These are phyloP conservation scores for Caprella mutica DNA, from an alignment of 2,888 invertebrate species.

Conservation along the genomic window DNA sequence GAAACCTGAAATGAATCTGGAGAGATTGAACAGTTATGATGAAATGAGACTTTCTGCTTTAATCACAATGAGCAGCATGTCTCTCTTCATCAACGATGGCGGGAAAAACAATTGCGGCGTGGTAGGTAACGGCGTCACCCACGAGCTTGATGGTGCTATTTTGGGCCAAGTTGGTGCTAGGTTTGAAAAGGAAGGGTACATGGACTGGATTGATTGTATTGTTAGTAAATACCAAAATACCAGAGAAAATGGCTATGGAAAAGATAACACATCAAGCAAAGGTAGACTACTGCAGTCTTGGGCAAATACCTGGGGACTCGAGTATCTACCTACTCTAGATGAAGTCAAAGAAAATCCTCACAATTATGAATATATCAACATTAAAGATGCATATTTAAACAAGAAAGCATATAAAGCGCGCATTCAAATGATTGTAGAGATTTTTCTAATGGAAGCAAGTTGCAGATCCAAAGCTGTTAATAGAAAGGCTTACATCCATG, in stretches of 20 bases:
- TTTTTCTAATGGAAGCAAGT: slow-evolving; percentile 52
- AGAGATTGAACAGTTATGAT: slow-evolving; percentile 51
- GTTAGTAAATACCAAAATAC: slow-evolving; percentile 48
- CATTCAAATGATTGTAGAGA: slow-evolving; percentile 50
- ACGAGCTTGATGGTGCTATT: slow-evolving; percentile 45
- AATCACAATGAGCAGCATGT: slow-evolving; percentile 50
- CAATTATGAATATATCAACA: slow-evolving; percentile 2
- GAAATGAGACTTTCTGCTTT: slow-evolving; percentile 53
- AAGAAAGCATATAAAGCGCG: slow-evolving; percentile 44
- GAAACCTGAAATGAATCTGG: slow-evolving; percentile 45
- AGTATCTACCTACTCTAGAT: neutral
- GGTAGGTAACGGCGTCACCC: slow-evolving; percentile 41
- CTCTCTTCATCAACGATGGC: slow-evolving; percentile 52
- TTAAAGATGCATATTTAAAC: slow-evolving; percentile 22
- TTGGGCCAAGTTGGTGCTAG: slow-evolving; percentile 48
- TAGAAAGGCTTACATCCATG: slow-evolving; percentile 51
- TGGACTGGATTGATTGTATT: slow-evolving; percentile 54
- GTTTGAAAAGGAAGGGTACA: slow-evolving; percentile 46
- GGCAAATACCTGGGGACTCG: slow-evolving; percentile 16
- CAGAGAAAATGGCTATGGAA: slow-evolving; percentile 44
- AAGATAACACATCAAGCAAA: neutral
- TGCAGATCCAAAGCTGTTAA: slow-evolving; percentile 45
- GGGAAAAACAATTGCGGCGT: slow-evolving; percentile 47
- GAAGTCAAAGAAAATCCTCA: neutral
- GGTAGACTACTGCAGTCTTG: slow-evolving; percentile 15